phyloP scores from a whole-genome alignment of 2,888 invertebrate genomes.

The Therioaphis trifolii region DNA sequence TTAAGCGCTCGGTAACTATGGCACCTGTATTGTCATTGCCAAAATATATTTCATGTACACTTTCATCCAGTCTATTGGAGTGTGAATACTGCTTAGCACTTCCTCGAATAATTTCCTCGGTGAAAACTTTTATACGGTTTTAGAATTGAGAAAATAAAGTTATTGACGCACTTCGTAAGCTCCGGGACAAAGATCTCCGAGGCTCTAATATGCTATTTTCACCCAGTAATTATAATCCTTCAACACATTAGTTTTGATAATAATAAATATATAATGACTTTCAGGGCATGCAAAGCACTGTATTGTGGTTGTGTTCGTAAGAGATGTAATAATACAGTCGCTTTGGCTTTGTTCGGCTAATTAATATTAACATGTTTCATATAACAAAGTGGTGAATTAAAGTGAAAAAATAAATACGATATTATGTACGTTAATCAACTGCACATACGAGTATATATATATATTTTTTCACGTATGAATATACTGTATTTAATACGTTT shows the following conservation, averaged over 20 bases:
- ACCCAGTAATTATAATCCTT: constrained; percentile 37
- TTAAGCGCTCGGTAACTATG: no score
- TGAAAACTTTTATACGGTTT: constrained; percentile 19
- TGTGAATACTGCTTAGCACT: not conserved
- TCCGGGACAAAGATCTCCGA: constrained; percentile 13
- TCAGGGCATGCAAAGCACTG: constrained; percentile 16
- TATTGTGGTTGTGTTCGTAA: not conserved
- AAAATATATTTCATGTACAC: no score
- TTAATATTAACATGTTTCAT: constrained; percentile 32
- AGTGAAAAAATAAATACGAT: not conserved
- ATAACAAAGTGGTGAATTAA: not conserved
- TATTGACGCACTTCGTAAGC: constrained; percentile 39
- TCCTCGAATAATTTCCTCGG: not conserved
- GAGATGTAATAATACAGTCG: constrained; percentile 16
- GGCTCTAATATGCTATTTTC: not conserved
- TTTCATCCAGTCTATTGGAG: not conserved
- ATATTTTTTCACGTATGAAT: not conserved
- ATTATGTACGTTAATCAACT: not conserved
- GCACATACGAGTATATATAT: not conserved
- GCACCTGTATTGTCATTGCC: no score
- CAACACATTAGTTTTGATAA: constrained; percentile 37
- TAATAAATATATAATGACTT: constrained; percentile 30
- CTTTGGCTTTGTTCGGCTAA: not conserved
- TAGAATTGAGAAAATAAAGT: constrained; percentile 33
- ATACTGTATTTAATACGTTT: no score